A percentile compares a stretch with the other conserved stretches of the same genome.
Evolutionary conservation across 2,113 vertebrate genomes (phyloP).

Genomic region (Takifugu flavidus): DNA sequence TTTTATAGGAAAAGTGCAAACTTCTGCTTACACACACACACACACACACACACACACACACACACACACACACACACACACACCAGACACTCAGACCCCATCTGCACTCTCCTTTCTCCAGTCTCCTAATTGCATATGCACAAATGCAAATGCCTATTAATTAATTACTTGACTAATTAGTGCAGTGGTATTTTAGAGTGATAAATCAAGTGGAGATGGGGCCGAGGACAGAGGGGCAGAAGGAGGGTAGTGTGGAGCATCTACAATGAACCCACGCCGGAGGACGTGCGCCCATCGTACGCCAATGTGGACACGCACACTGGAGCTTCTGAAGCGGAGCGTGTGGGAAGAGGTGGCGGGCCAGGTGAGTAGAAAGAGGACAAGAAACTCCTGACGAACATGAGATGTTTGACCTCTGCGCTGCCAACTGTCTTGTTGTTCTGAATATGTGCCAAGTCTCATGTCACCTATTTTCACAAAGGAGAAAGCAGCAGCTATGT

Average conservation of each 20-base stretch:
- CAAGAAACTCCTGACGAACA: constrained; percentile 16
- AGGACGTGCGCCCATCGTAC: constrained; percentile 46
- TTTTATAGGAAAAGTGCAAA: constrained; percentile 52
- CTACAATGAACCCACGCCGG: constrained; percentile 55
- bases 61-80: constrained; percentile 11
- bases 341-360: constrained; percentile 18
- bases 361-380: constrained; percentile 6
- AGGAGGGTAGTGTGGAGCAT: constrained; percentile 66
- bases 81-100: constrained; percentile 78
- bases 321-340: constrained; percentile 28
- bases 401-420: constrained; percentile 45
- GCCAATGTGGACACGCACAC: constrained; percentile 20
- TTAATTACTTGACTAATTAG: constrained; percentile 99
- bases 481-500: constrained; percentile 1
- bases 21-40: constrained; percentile 32
- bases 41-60: constrained; percentile 24
- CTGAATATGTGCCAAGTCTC: constrained; percentile 49
- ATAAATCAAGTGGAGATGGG: constrained; percentile 97
- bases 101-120: constrained; percentile 93
- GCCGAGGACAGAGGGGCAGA: constrained; percentile 82
- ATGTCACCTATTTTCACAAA: constrained; percentile 23
- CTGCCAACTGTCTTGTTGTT: constrained; percentile 26
- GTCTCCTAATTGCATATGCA: constrained; percentile 98
- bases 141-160: constrained; percentile 99
- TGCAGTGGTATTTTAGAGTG: constrained; percentile 98